Evolutionary conservation across 2,888 invertebrate genomes (phyloP).

Genomic region (Muschampia staudingeri): DNA sequence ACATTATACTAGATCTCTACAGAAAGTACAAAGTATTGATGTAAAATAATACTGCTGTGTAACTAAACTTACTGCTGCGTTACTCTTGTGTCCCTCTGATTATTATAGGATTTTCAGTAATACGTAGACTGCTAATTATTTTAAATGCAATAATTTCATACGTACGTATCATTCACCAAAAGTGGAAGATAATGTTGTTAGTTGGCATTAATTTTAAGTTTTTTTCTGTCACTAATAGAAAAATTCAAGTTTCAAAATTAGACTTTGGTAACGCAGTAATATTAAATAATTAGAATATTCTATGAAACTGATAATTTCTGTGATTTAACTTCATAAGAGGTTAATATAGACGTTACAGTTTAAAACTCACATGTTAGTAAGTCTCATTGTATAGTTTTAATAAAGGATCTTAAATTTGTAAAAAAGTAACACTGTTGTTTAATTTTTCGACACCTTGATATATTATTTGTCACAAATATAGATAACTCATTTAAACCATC

Average conservation of each 20-base stretch:
- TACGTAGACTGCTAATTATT: not conserved
- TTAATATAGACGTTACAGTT: not conserved
- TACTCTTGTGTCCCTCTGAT: not conserved
- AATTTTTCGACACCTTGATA: not conserved
- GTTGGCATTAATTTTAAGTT: not conserved
- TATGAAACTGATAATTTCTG: not conserved
- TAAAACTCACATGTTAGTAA: not conserved
- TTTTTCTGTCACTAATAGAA: not conserved
- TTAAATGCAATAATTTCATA: not conserved
- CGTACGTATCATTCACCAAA: not conserved
- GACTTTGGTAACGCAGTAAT: conserved; percentile 1
- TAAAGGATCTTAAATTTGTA: not conserved
- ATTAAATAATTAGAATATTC: not conserved
- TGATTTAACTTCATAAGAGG: not conserved
- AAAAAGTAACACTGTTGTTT: not conserved
- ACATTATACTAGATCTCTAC: too few relatives aligned
- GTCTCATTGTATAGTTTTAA: not conserved
- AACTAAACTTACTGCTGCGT: not conserved
- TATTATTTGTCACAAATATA: not conserved
- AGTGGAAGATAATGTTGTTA: not conserved
- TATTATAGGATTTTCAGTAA: not conserved
- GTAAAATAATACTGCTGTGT: not conserved
- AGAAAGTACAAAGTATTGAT: too few relatives aligned
- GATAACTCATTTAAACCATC: not conserved
- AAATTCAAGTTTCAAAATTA: not conserved